These are phyloP conservation scores for Formica exsecta DNA, from an alignment of 1,140 invertebrate species.

Conservation along the genomic window DNA sequence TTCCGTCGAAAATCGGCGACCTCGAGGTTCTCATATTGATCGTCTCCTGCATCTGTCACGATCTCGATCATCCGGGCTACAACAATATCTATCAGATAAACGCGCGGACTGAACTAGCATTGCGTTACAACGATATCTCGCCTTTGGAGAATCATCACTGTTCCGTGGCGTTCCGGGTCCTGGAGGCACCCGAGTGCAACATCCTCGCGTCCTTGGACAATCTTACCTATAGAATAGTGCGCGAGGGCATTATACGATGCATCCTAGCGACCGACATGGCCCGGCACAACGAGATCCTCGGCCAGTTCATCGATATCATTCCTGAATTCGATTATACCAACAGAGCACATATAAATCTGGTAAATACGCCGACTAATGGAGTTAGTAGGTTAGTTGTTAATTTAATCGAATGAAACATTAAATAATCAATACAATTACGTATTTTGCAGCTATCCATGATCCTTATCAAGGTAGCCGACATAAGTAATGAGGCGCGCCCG, in stretches of 20 bases:
- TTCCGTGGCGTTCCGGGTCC: slow-evolving; percentile 93
- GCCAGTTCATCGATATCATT: slow-evolving; percentile 90
- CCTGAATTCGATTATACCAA: slow-evolving; percentile 92
- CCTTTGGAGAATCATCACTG: slow-evolving; percentile 96
- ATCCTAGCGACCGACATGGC: slow-evolving; percentile 96
- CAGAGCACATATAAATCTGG: slow-evolving; percentile 92
- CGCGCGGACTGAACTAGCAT: slow-evolving; percentile 93
- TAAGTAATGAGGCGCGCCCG: slow-evolving; percentile 94
- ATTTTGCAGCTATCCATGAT: slow-evolving; percentile 92
- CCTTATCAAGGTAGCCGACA: slow-evolving; percentile 95
- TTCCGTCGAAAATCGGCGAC: slow-evolving; percentile 90
- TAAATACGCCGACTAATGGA: slow-evolving; percentile 82
- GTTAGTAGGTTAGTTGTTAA: neutral
- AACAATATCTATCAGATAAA: slow-evolving; percentile 97
- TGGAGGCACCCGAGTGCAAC: slow-evolving; percentile 92
- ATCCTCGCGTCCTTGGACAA: slow-evolving; percentile 91
- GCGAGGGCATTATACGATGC: slow-evolving; percentile 94
- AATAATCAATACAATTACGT: neutral
- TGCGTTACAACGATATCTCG: slow-evolving; percentile 96
- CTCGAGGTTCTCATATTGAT: slow-evolving; percentile 93
- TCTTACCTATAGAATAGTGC: slow-evolving; percentile 88
- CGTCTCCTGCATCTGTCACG: slow-evolving; percentile 95
- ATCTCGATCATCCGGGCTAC: slow-evolving; percentile 96
- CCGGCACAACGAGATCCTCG: slow-evolving; percentile 94
- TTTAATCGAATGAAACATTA: neutral